These are phyloP conservation scores for Parambassis ranga DNA, from an alignment of 2,797 vertebrate genomes.

Conservation along the genomic window DNA sequence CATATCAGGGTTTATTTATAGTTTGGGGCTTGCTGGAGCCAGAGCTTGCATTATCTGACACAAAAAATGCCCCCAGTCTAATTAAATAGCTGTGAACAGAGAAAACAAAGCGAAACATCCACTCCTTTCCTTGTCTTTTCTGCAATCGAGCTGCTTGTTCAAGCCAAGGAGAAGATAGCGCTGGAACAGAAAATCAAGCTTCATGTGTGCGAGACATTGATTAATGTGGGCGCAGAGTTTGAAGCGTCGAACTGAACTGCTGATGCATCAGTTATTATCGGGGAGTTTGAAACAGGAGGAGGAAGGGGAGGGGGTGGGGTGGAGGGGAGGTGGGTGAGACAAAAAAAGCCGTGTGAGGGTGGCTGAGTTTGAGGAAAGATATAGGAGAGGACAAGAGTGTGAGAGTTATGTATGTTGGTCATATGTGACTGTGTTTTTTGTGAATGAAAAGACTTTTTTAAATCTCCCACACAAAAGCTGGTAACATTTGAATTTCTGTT, in stretches of 20 bases:
- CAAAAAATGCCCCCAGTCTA: background rate
- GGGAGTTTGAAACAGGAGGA: constrained; percentile 12
- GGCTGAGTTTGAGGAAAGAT: background rate
- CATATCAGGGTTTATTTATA: constrained; percentile 6
- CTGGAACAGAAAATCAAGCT: constrained; percentile 13
- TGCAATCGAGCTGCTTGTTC: constrained; percentile 12
- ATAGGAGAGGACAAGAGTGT: background rate
- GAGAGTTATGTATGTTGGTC: background rate
- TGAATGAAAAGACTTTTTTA: background rate
- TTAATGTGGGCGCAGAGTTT: constrained; percentile 36
- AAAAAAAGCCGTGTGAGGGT: no score
- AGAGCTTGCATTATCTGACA: background rate
- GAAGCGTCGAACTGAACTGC: constrained; percentile 30
- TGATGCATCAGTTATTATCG: constrained; percentile 33
- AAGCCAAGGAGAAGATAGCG: constrained; percentile 1
- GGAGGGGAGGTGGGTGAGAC: background rate
- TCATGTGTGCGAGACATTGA: constrained; percentile 29
- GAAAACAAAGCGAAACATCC: constrained; percentile 19
- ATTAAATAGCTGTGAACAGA: constrained; percentile 12
- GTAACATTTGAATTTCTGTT: background rate
- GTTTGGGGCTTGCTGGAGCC: background rate
- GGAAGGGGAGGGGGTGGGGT: no score
- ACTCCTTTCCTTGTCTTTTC: background rate
- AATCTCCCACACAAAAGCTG: background rate
- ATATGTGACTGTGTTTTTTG: background rate